Conservation (phyloP, 2,797 vertebrate genomes). For the Arremon aurantiirostris region DNA sequence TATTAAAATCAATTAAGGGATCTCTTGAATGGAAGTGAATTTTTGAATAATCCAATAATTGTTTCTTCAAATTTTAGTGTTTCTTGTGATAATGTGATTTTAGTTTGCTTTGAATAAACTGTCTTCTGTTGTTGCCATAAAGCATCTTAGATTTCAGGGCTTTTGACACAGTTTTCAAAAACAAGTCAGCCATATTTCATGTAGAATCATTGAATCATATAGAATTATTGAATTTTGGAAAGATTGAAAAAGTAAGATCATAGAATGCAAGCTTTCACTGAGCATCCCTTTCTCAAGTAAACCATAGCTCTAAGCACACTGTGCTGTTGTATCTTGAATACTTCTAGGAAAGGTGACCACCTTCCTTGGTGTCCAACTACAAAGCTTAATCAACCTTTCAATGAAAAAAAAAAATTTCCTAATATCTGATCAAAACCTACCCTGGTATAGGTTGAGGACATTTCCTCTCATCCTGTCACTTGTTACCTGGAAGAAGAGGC, state of each 20-base stretch:
- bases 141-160: neutral
- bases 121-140: neutral
- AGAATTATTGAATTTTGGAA: neutral
- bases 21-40: neutral
- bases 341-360: neutral
- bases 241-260: neutral
- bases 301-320: neutral
- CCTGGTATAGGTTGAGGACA: neutral
- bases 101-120: neutral
- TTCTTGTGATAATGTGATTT: neutral
- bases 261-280: neutral
- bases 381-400: neutral
- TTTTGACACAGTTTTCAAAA: neutral
- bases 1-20: neutral
- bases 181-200: neutral
- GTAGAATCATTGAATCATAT: neutral
- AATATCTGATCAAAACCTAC: neutral
- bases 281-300: neutral
- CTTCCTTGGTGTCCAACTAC: neutral
- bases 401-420: neutral
- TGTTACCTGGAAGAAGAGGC: neutral
- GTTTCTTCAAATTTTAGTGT: neutral
- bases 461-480: neutral
- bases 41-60: neutral
- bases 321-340: rapidly evolving